phyloP scores from a whole-genome alignment of 2,888 invertebrate species.

The Trachelus troglodyta region DNA sequence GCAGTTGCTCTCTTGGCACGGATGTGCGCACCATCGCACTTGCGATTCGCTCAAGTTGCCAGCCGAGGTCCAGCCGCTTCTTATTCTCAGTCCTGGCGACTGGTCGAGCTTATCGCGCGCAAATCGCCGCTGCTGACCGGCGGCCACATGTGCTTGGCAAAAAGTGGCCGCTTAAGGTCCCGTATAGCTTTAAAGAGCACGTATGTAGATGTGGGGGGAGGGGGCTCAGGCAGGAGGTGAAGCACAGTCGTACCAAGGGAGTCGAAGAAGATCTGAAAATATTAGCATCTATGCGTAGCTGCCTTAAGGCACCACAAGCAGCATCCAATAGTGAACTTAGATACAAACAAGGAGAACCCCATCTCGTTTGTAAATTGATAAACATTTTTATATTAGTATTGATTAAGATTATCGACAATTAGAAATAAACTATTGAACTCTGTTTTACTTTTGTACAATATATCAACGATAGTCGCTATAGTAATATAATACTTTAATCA shows the following conservation, averaged over 20 bases:
- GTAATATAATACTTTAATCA: too few relatives aligned
- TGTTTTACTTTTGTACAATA: too few relatives aligned
- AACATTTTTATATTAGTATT: background rate
- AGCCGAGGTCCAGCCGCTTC: conserved; percentile 39
- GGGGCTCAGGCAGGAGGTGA: background rate
- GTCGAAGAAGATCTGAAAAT: background rate
- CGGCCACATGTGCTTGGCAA: conserved; percentile 53
- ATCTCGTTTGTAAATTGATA: background rate
- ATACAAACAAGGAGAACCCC: background rate
- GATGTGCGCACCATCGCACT: conserved; percentile 63
- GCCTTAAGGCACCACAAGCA: background rate
- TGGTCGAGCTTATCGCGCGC: conserved; percentile 54
- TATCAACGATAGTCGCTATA: too few relatives aligned
- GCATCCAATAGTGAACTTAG: background rate
- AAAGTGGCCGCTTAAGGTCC: conserved; percentile 45
- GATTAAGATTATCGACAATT: background rate
- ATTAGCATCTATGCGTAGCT: background rate
- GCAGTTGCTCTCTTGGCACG: conserved; percentile 31
- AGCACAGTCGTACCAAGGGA: background rate
- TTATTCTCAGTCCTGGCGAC: conserved; percentile 26
- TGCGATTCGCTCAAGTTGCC: conserved; percentile 60
- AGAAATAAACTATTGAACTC: background rate
- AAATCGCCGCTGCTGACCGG: conserved; percentile 53
- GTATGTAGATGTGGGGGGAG: background rate
- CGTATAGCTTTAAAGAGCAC: conserved; percentile 25